phyloP scores from a whole-genome alignment of 2,113 vertebrate genomes.

The Mastomys natalensis region DNA sequence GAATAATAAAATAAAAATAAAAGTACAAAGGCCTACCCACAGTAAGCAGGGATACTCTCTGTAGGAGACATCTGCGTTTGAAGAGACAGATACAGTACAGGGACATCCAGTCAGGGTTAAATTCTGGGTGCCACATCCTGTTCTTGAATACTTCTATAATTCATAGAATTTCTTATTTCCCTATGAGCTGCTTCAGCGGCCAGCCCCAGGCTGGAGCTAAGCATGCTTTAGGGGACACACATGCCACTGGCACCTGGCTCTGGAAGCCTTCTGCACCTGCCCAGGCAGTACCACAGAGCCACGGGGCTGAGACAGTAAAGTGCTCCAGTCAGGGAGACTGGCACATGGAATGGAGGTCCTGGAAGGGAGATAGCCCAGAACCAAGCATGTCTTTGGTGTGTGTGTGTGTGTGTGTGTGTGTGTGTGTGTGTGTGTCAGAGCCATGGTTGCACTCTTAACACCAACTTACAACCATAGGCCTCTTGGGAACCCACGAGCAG shows the following conservation, averaged over 20 bases:
- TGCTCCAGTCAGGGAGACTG: constrained; percentile 68
- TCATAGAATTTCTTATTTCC: constrained; percentile 67
- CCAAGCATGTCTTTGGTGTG: constrained; percentile 79
- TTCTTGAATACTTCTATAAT: constrained; percentile 66
- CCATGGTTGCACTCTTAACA: neutral
- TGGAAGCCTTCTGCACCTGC: neutral
- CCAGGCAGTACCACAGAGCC: neutral
- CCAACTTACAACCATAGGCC: neutral
- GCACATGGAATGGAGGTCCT: constrained; percentile 16
- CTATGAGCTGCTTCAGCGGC: constrained; percentile 20
- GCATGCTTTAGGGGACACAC: neutral
- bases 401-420: constrained; percentile 6
- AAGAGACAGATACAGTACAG: constrained; percentile 72
- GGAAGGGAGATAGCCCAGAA: constrained; percentile 24
- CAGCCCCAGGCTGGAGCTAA: constrained; percentile 57
- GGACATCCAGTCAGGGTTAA: constrained; percentile 48
- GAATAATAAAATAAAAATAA: neutral
- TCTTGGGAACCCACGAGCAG: neutral
- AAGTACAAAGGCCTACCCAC: constrained; percentile 24
- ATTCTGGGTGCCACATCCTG: constrained; percentile 46
- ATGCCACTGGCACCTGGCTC: neutral
- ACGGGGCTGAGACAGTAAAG: constrained; percentile 60
- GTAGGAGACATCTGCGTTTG: constrained; percentile 15
- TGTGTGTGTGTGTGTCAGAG: neutral
- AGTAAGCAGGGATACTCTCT: neutral